Conservation (phyloP, 2,113 vertebrate genomes). For the Gobiocypris rarus region DNA sequence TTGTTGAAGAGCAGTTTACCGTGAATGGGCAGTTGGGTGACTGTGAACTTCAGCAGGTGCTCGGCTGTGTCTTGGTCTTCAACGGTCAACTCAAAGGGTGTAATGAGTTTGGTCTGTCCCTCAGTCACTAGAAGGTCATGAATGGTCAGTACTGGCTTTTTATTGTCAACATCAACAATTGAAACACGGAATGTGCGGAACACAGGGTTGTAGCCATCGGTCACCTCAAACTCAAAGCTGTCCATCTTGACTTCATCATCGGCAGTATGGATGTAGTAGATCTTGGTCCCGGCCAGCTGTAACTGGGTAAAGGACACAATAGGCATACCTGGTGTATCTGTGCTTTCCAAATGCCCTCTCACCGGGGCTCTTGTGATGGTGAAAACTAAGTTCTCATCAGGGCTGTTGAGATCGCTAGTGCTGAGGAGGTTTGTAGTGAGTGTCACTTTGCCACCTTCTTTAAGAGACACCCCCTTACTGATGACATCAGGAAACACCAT, state of each 20-base stretch:
- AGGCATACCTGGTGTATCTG: constrained; percentile 83
- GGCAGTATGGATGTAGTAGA: constrained; percentile 93
- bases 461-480: constrained; percentile 93
- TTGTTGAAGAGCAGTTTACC: constrained; percentile 87
- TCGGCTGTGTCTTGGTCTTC: constrained; percentile 92
- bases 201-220: constrained; percentile 91
- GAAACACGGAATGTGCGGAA: constrained; percentile 94
- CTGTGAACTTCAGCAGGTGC: constrained; percentile 79
- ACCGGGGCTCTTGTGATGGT: constrained; percentile 88
- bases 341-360: constrained; percentile 91
- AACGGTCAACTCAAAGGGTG: constrained; percentile 91
- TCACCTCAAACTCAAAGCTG: constrained; percentile 96
- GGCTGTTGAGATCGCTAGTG: constrained; percentile 93
- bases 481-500: constrained; percentile 91
- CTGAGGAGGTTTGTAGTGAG: constrained; percentile 93
- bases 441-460: constrained; percentile 89
- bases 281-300: constrained; percentile 90
- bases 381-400: constrained; percentile 91
- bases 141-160: constrained; percentile 90
- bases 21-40: constrained; percentile 87
- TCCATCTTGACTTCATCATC: constrained; percentile 96
- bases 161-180: constrained; percentile 93
- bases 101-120: constrained; percentile 88
- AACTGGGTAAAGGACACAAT: constrained; percentile 91
- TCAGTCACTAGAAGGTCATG: constrained; percentile 84